Conservation (phyloP, 2,113 vertebrate species). For the Andinoacara biseriatus region DNA sequence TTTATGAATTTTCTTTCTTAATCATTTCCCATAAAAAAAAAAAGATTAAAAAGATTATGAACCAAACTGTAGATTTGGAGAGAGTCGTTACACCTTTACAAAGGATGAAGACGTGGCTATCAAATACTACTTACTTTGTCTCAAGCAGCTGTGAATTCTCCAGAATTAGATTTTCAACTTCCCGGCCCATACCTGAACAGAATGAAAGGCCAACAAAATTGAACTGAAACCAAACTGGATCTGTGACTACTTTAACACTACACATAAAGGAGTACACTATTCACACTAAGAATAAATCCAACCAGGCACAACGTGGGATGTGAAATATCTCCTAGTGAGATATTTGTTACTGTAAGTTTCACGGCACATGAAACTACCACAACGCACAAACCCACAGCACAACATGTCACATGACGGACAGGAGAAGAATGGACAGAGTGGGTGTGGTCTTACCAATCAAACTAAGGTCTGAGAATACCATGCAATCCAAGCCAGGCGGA, state of each 20-base stretch:
- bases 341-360: slow-evolving; percentile 18
- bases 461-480: slow-evolving; percentile 97
- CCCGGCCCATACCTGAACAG: slow-evolving; percentile 94
- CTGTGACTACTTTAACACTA: slow-evolving; percentile 39
- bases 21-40: neutral
- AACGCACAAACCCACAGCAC: slow-evolving; percentile 47
- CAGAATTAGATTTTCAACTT: slow-evolving; percentile 96
- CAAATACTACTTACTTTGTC: slow-evolving; percentile 89
- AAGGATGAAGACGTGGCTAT: neutral
- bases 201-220: neutral
- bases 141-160: slow-evolving; percentile 98
- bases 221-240: slow-evolving; percentile 1
- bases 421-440: slow-evolving; percentile 74
- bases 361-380: slow-evolving; percentile 34
- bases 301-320: slow-evolving; percentile 16
- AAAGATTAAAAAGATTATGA: neutral
- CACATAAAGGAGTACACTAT: slow-evolving; percentile 16
- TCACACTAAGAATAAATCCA: slow-evolving; percentile 4
- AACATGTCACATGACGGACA: slow-evolving; percentile 59
- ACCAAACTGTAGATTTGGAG: neutral
- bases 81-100: neutral
- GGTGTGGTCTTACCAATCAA: slow-evolving; percentile 96
- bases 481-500: slow-evolving; percentile 89
- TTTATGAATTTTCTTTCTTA: neutral
- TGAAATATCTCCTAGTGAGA: slow-evolving; percentile 44